These are phyloP conservation scores for Bursaphelenchus mucronatus DNA, from an alignment of 1,140 invertebrate genomes.

Conservation along the genomic window DNA sequence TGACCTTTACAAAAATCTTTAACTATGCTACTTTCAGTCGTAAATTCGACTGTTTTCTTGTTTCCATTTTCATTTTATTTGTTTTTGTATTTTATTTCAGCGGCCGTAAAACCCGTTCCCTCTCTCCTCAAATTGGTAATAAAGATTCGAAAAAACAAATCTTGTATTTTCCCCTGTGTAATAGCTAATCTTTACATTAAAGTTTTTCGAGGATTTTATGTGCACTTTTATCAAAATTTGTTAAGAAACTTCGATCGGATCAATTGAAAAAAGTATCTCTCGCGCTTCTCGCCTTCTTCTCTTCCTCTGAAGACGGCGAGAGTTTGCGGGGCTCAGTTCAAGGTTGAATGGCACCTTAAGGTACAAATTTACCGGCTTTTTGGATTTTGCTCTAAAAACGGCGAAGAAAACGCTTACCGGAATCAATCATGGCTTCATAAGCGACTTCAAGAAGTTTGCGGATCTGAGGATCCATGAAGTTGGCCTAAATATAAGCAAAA, in stretches of 20 bases:
- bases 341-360: slow-evolving; percentile 14
- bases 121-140: neutral
- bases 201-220: neutral
- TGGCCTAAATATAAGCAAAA: slow-evolving; percentile 76
- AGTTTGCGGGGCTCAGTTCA: neutral
- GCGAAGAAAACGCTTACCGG: slow-evolving; percentile 66
- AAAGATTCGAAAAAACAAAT: slow-evolving; percentile 1
- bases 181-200: neutral
- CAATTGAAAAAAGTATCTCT: neutral
- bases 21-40: too few relatives aligned
- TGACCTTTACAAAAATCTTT: too few relatives aligned
- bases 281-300: too few relatives aligned
- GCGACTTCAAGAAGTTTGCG: slow-evolving; percentile 84
- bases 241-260: neutral
- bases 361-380: neutral
- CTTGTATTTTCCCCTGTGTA: too few relatives aligned
- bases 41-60: too few relatives aligned
- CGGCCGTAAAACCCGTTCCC: too few relatives aligned
- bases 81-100: too few relatives aligned
- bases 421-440: slow-evolving; percentile 88
- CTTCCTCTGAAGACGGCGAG: too few relatives aligned
- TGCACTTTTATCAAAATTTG: neutral
- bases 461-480: slow-evolving; percentile 90
- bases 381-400: slow-evolving; percentile 18
- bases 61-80: too few relatives aligned